Base-by-base conservation (phyloP, 2,888 invertebrate species). In the Zygaena filipendulae region DNA sequence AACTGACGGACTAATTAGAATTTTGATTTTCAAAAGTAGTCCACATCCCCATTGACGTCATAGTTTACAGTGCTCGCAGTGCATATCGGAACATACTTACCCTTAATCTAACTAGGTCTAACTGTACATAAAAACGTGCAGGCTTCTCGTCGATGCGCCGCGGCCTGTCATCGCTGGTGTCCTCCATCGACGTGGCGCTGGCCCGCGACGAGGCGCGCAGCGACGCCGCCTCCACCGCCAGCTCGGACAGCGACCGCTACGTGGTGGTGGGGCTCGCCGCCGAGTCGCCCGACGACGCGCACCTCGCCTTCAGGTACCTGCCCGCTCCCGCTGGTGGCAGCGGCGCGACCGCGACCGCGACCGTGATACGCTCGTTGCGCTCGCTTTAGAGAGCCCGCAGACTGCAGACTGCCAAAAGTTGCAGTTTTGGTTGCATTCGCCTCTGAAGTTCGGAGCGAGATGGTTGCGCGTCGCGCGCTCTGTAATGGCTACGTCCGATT, bases 171-270 rank as follows among this genome's bases (percentile, higher is more conserved):
- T 91, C 85, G 34, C 82, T 93, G 19, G 91, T 92, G 84, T 90
- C 91, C 29, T 91, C 91, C 1, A 83, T 93, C 33, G 92, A 93
- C 69, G 88, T 87, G 39, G 92, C 89, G n/a, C 67, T 88, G 31
- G 89, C 90, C 39, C 83, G 88, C 0, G 84, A 85, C 29, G 91
- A 92, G 52, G 89, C 90, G 34, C 84, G 86, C 27, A 89, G 89
- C 49, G 81, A 81, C 53, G 77, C 77, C 2, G 74, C 79, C 0
- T 93, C 93, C 42, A 94, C 94, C 36, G 87, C 88, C 18, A 92
- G 91, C 43, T 92, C 92, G 0, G 95, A 95, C 69, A 93, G 92
- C 39, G 92, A 92, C 49, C 88, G 91, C 44, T 93, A 88, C 56
- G 86, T 92, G n/a, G 83, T 89, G 23, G 84, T 91, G 1, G 85